Conservation (phyloP, 2,113 vertebrate species). For the Burhinus oedicnemus region DNA sequence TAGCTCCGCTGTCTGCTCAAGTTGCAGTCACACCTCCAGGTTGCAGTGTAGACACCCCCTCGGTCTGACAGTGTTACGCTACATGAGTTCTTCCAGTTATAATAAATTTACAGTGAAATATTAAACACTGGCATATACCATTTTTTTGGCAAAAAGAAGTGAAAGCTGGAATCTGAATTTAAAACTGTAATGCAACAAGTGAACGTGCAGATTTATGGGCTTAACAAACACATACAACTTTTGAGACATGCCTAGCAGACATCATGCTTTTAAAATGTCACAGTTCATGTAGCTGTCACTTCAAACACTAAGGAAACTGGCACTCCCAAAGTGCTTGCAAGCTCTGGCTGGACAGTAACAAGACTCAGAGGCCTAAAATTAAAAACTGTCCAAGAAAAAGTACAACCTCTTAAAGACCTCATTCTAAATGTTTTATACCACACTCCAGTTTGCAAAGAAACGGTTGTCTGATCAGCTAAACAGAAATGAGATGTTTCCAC, state of each 20-base stretch:
- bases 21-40: not conserved
- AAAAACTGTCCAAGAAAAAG: constrained; percentile 27
- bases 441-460: constrained; percentile 1
- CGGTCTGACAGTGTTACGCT: not conserved
- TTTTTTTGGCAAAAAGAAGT: constrained; percentile 44
- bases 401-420: constrained; percentile 20
- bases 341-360: not conserved
- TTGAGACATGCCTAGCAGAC: constrained; percentile 30
- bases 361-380: constrained; percentile 22
- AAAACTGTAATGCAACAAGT: not conserved
- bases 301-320: constrained; percentile 18
- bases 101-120: constrained; percentile 49
- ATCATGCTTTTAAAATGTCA: constrained; percentile 44
- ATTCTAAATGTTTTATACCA: constrained; percentile 10
- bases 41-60: not conserved
- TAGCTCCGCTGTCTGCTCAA: not conserved
- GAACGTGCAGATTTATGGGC: not conserved
- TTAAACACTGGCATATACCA: not conserved
- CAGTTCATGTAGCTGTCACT: not conserved
- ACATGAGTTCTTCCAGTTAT: constrained; percentile 14
- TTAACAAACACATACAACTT: constrained; percentile 33
- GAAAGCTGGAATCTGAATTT: not conserved
- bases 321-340: not conserved
- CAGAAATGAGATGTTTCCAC: constrained; percentile 58
- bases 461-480: not conserved